Evolutionary conservation across 2,888 invertebrate genomes (phyloP).

Genomic region (Mythimna pallens): DNA sequence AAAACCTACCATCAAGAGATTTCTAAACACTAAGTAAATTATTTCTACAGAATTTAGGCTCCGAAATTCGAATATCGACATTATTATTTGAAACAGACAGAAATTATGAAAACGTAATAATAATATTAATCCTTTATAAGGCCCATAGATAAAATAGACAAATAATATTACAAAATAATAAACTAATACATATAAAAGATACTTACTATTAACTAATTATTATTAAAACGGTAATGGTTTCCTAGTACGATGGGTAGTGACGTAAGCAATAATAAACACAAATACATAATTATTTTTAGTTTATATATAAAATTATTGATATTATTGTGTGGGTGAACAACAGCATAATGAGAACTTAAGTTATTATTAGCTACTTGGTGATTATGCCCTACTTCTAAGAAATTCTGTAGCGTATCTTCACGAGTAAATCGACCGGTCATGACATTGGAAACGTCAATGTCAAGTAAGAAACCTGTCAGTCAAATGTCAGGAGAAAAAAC

Average conservation of each 20-base stretch:
- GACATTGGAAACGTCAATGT: conserved; percentile 47
- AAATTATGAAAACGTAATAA: not conserved
- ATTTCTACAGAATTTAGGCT: not conserved
- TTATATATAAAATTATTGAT: conserved; percentile 1
- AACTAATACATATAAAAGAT: no score
- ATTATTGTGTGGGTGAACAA: conserved; percentile 10
- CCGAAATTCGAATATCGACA: not conserved
- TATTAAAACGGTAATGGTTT: not conserved
- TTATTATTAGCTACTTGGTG: conserved; percentile 15
- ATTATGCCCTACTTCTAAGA: conserved; percentile 41
- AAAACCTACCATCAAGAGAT: not conserved
- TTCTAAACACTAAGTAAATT: not conserved
- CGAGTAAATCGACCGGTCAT: conserved; percentile 28
- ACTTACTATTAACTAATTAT: no score
- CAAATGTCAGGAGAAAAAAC: not conserved
- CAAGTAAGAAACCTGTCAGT: conserved; percentile 19
- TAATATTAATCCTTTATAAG: no score
- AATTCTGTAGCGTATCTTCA: conserved; percentile 7
- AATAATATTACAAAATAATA: no score
- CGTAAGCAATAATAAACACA: conserved; percentile 23
- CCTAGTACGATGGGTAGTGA: not conserved
- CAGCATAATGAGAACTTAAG: conserved; percentile 22
- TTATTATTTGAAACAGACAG: not conserved
- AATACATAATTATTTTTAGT: conserved; percentile 1
- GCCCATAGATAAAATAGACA: no score